These are phyloP conservation scores for Ridgeia piscesae DNA, from an alignment of 1,140 invertebrate genomes.

Conservation along the genomic window DNA sequence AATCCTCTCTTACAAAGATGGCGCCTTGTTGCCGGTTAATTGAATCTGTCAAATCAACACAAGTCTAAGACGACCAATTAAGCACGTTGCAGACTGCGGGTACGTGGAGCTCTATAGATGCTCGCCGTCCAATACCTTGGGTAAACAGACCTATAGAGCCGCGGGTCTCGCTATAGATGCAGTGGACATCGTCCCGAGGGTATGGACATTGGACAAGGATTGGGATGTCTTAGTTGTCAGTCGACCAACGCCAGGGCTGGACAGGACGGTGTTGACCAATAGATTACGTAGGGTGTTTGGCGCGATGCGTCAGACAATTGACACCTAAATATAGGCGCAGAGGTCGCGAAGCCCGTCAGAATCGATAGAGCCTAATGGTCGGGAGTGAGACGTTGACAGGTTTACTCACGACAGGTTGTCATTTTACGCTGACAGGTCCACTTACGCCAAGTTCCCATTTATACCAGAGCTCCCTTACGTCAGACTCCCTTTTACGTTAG, in stretches of 20 bases:
- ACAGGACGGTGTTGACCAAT: background rate
- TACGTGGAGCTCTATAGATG: background rate
- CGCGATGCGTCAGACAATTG: background rate
- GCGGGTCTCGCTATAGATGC: background rate
- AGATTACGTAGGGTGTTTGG: background rate
- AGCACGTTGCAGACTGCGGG: background rate
- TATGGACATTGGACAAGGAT: background rate
- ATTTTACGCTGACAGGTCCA: too few species aligned
- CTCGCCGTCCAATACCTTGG: background rate
- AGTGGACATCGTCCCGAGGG: background rate
- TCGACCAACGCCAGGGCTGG: background rate
- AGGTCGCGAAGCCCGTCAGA: background rate
- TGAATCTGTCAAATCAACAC: background rate
- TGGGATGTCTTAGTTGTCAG: background rate
- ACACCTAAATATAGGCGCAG: background rate
- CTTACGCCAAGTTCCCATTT: too few species aligned
- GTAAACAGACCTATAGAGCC: background rate
- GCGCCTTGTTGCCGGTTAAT: background rate
- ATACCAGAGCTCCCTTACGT: too few species aligned
- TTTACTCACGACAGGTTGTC: background rate
- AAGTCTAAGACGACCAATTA: background rate
- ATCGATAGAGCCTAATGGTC: background rate
- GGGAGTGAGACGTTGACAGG: background rate
- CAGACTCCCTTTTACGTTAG: too few species aligned
- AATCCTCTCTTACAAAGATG: background rate